phyloP scores from a whole-genome alignment of 2,113 vertebrate species.

The Sardina pilchardus region DNA sequence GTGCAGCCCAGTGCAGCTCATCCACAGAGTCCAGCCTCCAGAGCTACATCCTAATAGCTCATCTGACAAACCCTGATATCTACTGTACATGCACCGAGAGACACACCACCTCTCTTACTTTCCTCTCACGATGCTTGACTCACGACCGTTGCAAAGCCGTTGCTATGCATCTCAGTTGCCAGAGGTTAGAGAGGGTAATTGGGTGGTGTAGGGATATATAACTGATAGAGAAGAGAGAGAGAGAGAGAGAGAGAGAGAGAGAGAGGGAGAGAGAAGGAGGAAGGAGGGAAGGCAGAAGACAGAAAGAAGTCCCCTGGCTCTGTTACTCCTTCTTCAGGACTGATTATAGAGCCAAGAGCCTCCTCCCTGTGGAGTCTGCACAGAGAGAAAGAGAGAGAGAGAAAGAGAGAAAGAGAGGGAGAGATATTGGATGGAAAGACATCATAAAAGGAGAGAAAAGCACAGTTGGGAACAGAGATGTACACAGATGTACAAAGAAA shows the following conservation, averaged over 20 bases:
- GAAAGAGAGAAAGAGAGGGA: not conserved
- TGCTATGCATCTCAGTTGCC: not conserved
- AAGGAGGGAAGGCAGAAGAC: not conserved
- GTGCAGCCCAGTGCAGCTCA: not conserved
- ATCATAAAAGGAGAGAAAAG: not conserved
- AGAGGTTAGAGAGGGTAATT: slow-evolving; percentile 9
- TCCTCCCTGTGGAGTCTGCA: too few relatives aligned
- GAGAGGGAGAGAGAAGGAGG: not conserved
- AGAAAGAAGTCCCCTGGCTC: not conserved
- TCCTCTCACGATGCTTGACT: not conserved
- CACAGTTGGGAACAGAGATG: not conserved
- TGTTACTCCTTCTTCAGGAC: too few relatives aligned
- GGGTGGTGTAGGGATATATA: not conserved
- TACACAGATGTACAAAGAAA: not conserved
- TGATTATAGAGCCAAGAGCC: too few relatives aligned
- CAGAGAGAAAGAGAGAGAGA: not conserved
- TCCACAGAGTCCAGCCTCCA: too few relatives aligned
- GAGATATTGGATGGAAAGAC: not conserved
- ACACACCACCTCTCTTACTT: not conserved
- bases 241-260: not conserved
- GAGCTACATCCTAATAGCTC: not conserved
- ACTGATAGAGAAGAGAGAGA: not conserved
- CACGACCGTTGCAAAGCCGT: not conserved
- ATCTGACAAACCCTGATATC: not conserved
- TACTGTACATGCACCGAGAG: not conserved